These are phyloP conservation scores for Thereva unica DNA, from an alignment of 2,888 invertebrate genomes.

Conservation along the genomic window DNA sequence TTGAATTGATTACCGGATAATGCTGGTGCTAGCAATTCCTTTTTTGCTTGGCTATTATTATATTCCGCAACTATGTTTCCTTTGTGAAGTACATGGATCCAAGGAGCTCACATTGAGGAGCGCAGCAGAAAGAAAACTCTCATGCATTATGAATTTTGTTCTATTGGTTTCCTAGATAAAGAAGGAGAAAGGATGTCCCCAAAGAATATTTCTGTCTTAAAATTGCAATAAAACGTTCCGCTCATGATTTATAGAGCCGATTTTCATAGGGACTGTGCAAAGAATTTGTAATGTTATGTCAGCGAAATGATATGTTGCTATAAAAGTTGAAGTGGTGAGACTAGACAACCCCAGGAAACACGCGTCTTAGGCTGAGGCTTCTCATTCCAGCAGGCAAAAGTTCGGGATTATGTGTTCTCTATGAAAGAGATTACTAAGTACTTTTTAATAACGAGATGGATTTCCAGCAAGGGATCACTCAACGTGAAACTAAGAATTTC, in stretches of 20 bases:
- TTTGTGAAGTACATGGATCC: too few relatives aligned
- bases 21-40: neutral
- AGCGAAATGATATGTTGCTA: slow-evolving; percentile 31
- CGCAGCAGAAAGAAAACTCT: neutral
- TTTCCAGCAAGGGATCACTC: too few relatives aligned
- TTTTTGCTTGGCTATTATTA: too few relatives aligned
- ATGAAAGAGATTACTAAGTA: too few relatives aligned
- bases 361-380: too few relatives aligned
- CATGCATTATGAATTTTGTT: neutral
- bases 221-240: slow-evolving; percentile 28
- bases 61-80: too few relatives aligned
- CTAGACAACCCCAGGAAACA: neutral
- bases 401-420: too few relatives aligned
- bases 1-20: slow-evolving; percentile 1
- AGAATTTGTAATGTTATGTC: slow-evolving; percentile 36
- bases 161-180: too few relatives aligned
- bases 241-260: slow-evolving; percentile 36
- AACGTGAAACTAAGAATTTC: too few relatives aligned
- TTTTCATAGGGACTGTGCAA: slow-evolving; percentile 36
- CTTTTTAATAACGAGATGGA: too few relatives aligned
- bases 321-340: neutral
- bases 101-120: neutral
- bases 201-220: neutral
- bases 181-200: neutral
- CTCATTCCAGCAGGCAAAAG: too few relatives aligned